Evolutionary conservation across 92 coral and sea anemone species (phyloP).

Genomic region (Actinostola sp.): DNA sequence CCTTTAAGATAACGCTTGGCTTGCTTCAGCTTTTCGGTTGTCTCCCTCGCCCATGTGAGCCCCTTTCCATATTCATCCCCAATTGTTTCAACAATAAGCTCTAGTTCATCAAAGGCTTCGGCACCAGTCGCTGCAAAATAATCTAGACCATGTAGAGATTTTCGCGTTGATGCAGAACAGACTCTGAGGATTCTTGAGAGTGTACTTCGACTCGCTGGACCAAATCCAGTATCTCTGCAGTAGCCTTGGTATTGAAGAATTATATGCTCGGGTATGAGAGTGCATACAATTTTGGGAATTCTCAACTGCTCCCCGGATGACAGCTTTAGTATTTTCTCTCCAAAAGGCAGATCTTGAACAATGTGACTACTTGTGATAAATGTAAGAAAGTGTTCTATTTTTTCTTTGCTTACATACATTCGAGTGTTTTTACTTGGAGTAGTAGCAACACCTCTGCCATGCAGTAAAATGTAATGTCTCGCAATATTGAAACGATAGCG

Average conservation of each 20-base stretch:
- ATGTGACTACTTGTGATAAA: constrained; percentile 57
- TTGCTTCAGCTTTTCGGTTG: constrained; percentile 46
- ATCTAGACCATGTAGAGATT: constrained; percentile 53
- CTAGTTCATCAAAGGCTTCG: constrained; percentile 53
- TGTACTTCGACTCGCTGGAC: constrained; percentile 44
- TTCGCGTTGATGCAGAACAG: constrained; percentile 62
- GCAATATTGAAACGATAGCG: constrained; percentile 56
- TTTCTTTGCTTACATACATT: constrained; percentile 18
- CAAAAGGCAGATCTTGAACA: constrained; percentile 66
- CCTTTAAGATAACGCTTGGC: constrained; percentile 64
- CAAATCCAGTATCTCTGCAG: constrained; percentile 54
- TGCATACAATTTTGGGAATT: constrained; percentile 52
- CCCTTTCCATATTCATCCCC: constrained; percentile 49
- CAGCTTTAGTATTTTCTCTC: constrained; percentile 47
- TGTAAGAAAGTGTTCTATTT: constrained; percentile 42
- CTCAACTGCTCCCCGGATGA: constrained; percentile 27
- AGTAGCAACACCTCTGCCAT: constrained; percentile 40
- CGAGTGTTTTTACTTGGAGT: constrained; percentile 24
- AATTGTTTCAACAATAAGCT: constrained; percentile 45
- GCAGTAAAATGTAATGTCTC: constrained; percentile 45
- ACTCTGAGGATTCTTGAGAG: constrained; percentile 47
- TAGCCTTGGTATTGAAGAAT: constrained; percentile 50
- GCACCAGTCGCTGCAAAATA: constrained; percentile 52
- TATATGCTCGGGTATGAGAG: constrained; percentile 58
- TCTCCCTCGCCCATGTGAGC: constrained; percentile 45